These are phyloP conservation scores for Streblospio benedicti DNA, from an alignment of 1,140 invertebrate genomes.

Conservation along the genomic window DNA sequence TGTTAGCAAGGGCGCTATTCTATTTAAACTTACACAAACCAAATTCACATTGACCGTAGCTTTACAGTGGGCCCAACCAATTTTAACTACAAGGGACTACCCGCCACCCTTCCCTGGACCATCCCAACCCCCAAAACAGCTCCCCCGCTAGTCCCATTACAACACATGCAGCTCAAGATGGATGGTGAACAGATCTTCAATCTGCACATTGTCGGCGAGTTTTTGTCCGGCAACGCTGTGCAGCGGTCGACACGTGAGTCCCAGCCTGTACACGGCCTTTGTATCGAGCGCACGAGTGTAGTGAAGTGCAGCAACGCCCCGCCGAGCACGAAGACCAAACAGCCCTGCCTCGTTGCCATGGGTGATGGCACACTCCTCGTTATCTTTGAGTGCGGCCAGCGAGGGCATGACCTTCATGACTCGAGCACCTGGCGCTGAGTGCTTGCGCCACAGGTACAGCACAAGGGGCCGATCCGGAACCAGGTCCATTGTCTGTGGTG, in stretches of 20 bases:
- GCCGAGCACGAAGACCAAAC: constrained; percentile 58
- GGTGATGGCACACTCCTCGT: constrained; percentile 58
- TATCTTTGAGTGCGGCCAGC: constrained; percentile 43
- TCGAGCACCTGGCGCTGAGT: constrained; percentile 28
- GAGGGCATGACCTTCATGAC: constrained; percentile 35
- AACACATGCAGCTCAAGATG: constrained; percentile 1
- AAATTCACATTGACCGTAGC: background rate
- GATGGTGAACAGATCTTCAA: background rate
- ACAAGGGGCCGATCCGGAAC: constrained; percentile 15
- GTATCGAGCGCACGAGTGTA: constrained; percentile 54
- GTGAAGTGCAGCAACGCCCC: constrained; percentile 57
- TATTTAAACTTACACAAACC: background rate
- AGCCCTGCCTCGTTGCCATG: constrained; percentile 58
- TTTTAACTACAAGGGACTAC: background rate
- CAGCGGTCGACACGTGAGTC: background rate
- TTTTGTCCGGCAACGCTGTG: background rate
- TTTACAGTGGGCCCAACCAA: background rate
- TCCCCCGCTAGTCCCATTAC: background rate
- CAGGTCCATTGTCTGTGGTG: background rate
- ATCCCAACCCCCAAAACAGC: background rate
- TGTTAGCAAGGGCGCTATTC: background rate
- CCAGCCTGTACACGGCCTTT: background rate
- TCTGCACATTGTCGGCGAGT: background rate
- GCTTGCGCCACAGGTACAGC: constrained; percentile 26
- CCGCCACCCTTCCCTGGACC: background rate